These are phyloP conservation scores for Drosophila pullipes DNA, from an alignment of 2,888 invertebrate genomes.

Conservation along the genomic window DNA sequence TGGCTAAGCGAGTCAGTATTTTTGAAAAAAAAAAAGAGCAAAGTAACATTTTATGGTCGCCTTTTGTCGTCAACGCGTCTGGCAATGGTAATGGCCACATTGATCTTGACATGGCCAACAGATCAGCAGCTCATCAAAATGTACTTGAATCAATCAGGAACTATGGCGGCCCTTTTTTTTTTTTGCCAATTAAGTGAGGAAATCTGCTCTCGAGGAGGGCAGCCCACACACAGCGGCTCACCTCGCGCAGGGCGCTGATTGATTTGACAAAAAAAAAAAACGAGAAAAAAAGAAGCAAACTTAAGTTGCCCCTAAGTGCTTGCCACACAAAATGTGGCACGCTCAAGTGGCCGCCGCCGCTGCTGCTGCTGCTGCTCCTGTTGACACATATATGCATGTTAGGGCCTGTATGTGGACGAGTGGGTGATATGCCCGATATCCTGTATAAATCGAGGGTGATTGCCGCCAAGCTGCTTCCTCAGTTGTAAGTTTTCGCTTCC, in stretches of 20 bases:
- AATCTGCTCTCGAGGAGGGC: conserved; percentile 60
- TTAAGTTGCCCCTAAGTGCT: conserved; percentile 70
- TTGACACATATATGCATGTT: conserved; percentile 66
- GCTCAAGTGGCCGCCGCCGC: conserved; percentile 59
- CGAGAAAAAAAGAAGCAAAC: conserved; percentile 18
- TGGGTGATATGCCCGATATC: conserved; percentile 60
- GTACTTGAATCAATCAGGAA: conserved; percentile 63
- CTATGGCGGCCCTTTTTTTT: conserved; percentile 4
- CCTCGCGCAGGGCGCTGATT: conserved; percentile 57
- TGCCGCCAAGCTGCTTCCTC: conserved; percentile 70
- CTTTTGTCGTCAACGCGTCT: conserved; percentile 52
- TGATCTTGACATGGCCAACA: conserved; percentile 26
- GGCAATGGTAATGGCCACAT: conserved; percentile 28
- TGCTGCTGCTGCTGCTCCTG: conserved; percentile 27
- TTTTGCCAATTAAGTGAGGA: conserved; percentile 71
- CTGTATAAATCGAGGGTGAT: conserved; percentile 56
- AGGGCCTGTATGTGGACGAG: conserved; percentile 14
- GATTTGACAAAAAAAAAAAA: conserved; percentile 59
- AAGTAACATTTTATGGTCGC: conserved; percentile 25
- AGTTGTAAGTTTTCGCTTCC: conserved; percentile 83
- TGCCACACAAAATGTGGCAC: conserved; percentile 45
- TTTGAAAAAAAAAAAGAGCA: neutral
- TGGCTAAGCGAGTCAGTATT: conserved; percentile 13
- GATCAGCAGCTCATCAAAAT: neutral
- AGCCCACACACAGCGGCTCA: conserved; percentile 47